Conservation (phyloP, 2,113 vertebrate species). For the Ploceus nigricollis region DNA sequence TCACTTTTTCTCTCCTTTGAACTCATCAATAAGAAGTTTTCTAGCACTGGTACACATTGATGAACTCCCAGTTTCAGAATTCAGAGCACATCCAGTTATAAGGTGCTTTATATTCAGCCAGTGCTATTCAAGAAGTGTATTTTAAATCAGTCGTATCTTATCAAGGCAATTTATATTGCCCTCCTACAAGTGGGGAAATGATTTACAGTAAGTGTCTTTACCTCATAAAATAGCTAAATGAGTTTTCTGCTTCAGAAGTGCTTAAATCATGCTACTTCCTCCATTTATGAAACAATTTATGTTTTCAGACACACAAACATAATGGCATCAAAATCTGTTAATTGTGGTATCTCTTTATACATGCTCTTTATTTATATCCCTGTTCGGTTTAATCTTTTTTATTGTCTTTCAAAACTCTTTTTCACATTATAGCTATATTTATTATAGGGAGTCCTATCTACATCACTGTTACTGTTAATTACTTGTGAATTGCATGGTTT, state of each 20-base stretch:
- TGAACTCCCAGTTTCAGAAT: not conserved
- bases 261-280: slow-evolving; percentile 69
- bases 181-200: slow-evolving; percentile 67
- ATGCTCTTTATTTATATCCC: slow-evolving; percentile 57
- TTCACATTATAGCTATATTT: slow-evolving; percentile 30
- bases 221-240: slow-evolving; percentile 76
- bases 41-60: not conserved
- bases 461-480: slow-evolving; percentile 60
- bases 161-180: slow-evolving; percentile 73
- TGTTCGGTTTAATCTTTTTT: slow-evolving; percentile 58
- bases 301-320: slow-evolving; percentile 44
- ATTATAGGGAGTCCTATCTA: slow-evolving; percentile 42
- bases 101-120: slow-evolving; percentile 64
- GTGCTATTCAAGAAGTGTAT: slow-evolving; percentile 58
- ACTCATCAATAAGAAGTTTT: not conserved
- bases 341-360: slow-evolving; percentile 48
- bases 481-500: slow-evolving; percentile 36
- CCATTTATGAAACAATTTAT: slow-evolving; percentile 64
- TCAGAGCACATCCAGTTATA: slow-evolving; percentile 51
- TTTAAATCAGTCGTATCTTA: slow-evolving; percentile 74
- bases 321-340: slow-evolving; percentile 69
- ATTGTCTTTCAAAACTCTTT: slow-evolving; percentile 47
- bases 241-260: slow-evolving; percentile 74
- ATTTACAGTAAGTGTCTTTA: slow-evolving; percentile 72
- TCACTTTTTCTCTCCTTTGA: not conserved